phyloP scores from a whole-genome alignment of 2,888 invertebrate genomes.

The Zelleria hepariella region DNA sequence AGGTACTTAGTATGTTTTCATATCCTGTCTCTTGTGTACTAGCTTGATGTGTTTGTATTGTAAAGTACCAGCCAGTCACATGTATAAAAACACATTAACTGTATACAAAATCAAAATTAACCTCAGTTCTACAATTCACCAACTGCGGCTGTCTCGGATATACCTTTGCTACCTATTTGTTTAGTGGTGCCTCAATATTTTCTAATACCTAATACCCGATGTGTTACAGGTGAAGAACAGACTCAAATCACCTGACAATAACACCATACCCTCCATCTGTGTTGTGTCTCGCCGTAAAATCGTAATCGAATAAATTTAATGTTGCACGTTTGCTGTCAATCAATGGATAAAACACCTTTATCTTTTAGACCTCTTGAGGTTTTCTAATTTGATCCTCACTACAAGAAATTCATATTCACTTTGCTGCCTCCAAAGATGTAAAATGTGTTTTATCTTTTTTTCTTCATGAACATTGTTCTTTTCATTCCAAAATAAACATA shows the following conservation, averaged over 20 bases:
- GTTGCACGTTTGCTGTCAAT: background rate
- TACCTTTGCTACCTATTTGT: too few species aligned
- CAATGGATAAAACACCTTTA: background rate
- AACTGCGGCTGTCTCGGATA: too few species aligned
- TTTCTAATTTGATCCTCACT: too few species aligned
- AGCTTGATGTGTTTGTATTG: background rate
- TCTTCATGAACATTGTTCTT: too few species aligned
- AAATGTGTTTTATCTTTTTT: slow-evolving; percentile 3
- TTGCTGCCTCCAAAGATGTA: too few species aligned
- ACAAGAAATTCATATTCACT: too few species aligned
- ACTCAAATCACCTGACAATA: background rate
- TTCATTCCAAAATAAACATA: too few species aligned
- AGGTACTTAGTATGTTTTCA: background rate
- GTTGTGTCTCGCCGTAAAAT: background rate
- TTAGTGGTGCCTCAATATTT: too few species aligned
- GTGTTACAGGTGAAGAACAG: background rate
- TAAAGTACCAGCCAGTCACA: background rate
- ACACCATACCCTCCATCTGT: background rate
- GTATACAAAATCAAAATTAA: too few species aligned
- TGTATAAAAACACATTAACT: too few species aligned
- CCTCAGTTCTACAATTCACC: too few species aligned
- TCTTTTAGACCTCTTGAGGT: background rate
- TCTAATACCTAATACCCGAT: background rate
- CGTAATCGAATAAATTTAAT: background rate
- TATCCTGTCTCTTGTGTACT: background rate